A percentile compares a stretch with the other conserved stretches of the same genome.
phyloP scores from a whole-genome alignment of 2,113 vertebrate genomes.

The Sarotherodon lohbergeri region DNA sequence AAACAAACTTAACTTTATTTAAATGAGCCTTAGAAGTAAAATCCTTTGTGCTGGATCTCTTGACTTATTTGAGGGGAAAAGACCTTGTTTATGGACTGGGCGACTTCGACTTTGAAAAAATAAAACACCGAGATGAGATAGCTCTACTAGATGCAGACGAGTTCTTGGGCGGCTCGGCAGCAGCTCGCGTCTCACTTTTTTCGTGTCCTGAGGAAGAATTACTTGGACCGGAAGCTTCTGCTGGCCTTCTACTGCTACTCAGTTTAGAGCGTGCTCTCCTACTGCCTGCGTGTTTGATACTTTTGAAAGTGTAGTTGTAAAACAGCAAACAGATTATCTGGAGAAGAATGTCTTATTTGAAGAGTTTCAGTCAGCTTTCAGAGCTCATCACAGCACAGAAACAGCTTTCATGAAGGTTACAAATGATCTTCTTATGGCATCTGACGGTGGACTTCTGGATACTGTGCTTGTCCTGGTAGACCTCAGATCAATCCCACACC shows the following conservation, averaged over 20 bases:
- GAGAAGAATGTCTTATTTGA: fast-evolving
- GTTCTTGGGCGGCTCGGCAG: background rate
- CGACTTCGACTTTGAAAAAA: background rate
- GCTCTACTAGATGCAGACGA: background rate
- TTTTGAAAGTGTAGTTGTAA: background rate
- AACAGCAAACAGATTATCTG: background rate
- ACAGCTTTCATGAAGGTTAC: background rate
- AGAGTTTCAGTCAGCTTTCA: background rate
- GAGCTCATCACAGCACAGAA: background rate
- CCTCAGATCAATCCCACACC: background rate
- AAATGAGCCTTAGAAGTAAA: background rate
- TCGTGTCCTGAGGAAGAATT: background rate
- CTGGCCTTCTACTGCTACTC: background rate
- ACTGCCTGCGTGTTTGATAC: background rate
- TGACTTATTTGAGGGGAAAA: background rate
- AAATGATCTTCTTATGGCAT: background rate
- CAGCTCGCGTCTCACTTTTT: background rate
- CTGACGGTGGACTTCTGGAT: background rate
- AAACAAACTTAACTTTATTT: background rate
- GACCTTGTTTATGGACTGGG: background rate
- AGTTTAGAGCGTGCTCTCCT: background rate
- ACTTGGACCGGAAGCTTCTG: background rate
- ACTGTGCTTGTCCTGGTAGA: background rate
- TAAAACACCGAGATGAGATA: background rate
- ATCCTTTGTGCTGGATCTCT: background rate